phyloP scores from a whole-genome alignment of 2,797 vertebrate species.

The Lates japonicus region DNA sequence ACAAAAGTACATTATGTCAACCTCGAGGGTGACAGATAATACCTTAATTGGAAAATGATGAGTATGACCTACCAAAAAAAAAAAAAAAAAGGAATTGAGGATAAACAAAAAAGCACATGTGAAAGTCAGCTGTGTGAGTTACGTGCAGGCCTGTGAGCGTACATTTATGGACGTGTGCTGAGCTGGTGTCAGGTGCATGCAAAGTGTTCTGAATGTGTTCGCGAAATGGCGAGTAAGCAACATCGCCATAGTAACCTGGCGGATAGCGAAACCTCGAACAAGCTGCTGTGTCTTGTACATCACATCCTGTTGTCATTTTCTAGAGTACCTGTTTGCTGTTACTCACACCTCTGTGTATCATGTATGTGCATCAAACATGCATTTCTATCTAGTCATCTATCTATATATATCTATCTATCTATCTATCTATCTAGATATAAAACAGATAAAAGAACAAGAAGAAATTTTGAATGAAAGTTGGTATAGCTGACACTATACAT shows the following conservation, averaged over 20 bases:
- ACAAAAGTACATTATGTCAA: slow-evolving; percentile 53
- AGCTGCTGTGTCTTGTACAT: slow-evolving; percentile 51
- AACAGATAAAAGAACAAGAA: background rate
- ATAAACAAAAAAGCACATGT: slow-evolving; percentile 57
- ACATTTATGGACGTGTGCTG: background rate
- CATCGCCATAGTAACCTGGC: slow-evolving; percentile 56
- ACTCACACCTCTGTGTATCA: background rate
- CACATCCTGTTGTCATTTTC: slow-evolving; percentile 74
- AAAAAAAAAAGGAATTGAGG: slow-evolving; percentile 46
- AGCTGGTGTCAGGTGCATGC: slow-evolving; percentile 53
- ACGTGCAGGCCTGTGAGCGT: slow-evolving; percentile 26
- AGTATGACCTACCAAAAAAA: slow-evolving; percentile 20
- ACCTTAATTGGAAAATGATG: slow-evolving; percentile 54
- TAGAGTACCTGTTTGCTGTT: slow-evolving; percentile 33
- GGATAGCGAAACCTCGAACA: slow-evolving; percentile 25
- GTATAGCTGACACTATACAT: background rate
- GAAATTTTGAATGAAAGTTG: background rate
- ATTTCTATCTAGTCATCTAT: background rate
- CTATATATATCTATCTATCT: background rate
- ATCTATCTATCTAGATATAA: background rate
- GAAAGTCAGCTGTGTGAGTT: slow-evolving; percentile 39
- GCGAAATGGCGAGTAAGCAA: slow-evolving; percentile 19
- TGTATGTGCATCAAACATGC: background rate
- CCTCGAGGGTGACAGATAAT: slow-evolving; percentile 38
- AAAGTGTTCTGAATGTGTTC: slow-evolving; percentile 44